A percentile compares a stretch with the other conserved stretches of the same genome.
Conservation (phyloP, 92 coral and sea anemone species). For the Metridium senile region DNA sequence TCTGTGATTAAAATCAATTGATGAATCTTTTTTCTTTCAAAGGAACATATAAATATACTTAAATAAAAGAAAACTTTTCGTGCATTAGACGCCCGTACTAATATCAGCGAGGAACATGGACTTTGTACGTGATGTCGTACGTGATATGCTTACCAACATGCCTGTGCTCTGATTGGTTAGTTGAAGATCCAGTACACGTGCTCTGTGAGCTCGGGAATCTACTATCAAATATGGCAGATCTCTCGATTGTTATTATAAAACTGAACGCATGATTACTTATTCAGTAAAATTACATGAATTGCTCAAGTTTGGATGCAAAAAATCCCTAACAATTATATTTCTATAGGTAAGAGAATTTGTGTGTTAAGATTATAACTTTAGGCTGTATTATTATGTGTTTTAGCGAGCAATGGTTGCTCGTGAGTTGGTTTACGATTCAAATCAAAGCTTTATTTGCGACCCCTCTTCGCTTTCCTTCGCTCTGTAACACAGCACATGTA, state of each 20-base stretch:
- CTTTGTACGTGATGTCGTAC: background rate
- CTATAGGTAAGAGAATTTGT: background rate
- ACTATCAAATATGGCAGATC: constrained; percentile 21
- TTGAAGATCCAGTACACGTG: background rate
- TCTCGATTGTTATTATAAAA: background rate
- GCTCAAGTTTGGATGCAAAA: background rate
- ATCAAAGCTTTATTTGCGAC: too few species aligned
- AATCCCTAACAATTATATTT: background rate
- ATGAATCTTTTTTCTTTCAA: too few species aligned
- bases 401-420: too few species aligned
- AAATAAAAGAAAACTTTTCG: too few species aligned
- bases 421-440: too few species aligned
- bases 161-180: constrained; percentile 10
- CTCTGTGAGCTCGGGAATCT: background rate
- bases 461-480: too few species aligned
- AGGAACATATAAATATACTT: too few species aligned
- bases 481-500: too few species aligned
- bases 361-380: background rate
- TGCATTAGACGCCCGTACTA: too few species aligned
- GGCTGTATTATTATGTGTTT: too few species aligned
- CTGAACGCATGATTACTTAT: background rate
- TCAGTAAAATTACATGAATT: background rate
- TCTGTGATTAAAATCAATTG: too few species aligned
- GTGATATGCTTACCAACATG: background rate
- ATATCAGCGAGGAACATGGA: too few species aligned